Base-by-base conservation (phyloP, 2,797 vertebrate genomes). In the Melanotaenia pygmaea region DNA sequence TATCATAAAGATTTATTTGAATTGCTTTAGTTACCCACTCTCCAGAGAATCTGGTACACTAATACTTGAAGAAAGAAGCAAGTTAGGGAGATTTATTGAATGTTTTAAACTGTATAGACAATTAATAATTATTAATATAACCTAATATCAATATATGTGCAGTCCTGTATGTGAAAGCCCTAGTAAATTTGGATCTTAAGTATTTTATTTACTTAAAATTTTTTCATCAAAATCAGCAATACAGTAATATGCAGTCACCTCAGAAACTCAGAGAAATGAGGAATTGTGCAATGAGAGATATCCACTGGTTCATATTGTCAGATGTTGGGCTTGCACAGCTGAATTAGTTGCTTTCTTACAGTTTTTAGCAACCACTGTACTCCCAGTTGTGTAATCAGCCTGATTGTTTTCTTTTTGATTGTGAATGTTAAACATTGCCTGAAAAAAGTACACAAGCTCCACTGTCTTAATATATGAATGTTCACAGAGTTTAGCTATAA, bases 21-120 rank as follows among this genome's bases (percentile, higher is more conserved):
- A 70, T 88, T 74, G 68, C 79, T 87, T 93, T 88, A 81, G 86
- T 90, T 75, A 80, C 76, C 80, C 73, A 86, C 77, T 90, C 87
- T 89, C 89, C 89, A 92, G 88, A 90, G 90, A 87, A 92, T 91
- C 91, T 93, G 80, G 88, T 93, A 87, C 87, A 89, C 88, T 77
- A 74, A 94, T 95, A 94, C 94, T 95, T 97, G 93, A 95, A 95
- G 89, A 88, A 76, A 88, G 91, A 90, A 91, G 82, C 79, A 84
- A 91, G 79, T 79, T 74, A 82, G 53, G 69, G 83, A 77, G 85
- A 90, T 88, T 87, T 91, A 76, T 81, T 93, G 91, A 93, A 92
- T 93, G 93, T 93, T 91, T 85, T 73, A 87, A 92, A 91, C 85
- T 94, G 93, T 94, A 93, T 93, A 94, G 91, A 91, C 83, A 84